Conservation (phyloP, 2,797 vertebrate species). For the Picus viridis region DNA sequence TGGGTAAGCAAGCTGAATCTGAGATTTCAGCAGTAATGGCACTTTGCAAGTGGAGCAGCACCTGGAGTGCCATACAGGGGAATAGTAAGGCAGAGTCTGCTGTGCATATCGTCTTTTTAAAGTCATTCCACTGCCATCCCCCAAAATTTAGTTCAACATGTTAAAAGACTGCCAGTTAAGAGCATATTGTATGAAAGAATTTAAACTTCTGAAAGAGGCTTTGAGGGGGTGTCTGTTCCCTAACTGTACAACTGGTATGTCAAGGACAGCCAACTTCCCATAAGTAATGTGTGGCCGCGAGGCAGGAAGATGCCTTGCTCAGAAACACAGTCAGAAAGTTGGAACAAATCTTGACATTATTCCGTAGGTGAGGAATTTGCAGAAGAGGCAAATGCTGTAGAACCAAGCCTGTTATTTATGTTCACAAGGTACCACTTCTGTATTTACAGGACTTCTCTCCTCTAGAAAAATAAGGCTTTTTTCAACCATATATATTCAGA, state of each 20-base stretch:
- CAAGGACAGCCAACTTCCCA: neutral
- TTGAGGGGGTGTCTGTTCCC: neutral
- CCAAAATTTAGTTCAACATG: neutral
- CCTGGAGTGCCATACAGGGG: neutral
- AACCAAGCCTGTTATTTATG: neutral
- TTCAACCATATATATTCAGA: neutral
- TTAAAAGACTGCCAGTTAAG: conserved; percentile 7
- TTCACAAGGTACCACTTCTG: neutral
- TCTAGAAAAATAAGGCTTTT: neutral
- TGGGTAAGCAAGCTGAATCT: neutral
- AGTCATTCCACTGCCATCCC: neutral
- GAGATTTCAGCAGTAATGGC: neutral
- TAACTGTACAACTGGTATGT: neutral
- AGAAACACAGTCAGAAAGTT: neutral
- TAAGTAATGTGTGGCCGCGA: neutral
- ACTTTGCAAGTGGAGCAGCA: conserved; percentile 26
- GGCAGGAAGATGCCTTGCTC: neutral
- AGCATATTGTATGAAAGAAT: neutral
- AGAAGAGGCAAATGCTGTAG: neutral
- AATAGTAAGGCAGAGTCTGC: neutral
- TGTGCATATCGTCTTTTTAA: conserved; percentile 8
- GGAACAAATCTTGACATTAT: neutral
- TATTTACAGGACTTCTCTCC: neutral
- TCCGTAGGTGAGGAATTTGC: neutral
- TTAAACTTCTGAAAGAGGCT: conserved; percentile 21